Conservation (phyloP, 2,113 vertebrate genomes). For the Ictalurus furcatus region DNA sequence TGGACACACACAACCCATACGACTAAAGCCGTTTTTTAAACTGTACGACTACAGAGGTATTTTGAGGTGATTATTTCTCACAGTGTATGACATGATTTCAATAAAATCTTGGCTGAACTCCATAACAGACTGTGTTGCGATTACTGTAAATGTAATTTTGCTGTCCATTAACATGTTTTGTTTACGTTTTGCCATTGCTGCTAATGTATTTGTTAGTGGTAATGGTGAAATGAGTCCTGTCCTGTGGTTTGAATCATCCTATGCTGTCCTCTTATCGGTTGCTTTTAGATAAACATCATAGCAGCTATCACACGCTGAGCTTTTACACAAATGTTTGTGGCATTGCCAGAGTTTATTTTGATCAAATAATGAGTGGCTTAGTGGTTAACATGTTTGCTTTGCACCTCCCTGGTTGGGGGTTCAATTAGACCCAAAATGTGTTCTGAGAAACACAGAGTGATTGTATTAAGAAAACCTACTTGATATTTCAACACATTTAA, state of each 20-base stretch:
- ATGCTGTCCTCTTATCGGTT: no score
- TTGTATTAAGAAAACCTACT: no score
- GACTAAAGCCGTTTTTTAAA: background rate
- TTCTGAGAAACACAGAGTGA: background rate
- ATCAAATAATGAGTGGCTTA: no score
- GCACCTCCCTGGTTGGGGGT: no score
- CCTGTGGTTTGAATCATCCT: background rate
- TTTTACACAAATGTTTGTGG: background rate
- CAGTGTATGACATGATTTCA: background rate
- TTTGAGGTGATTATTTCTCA: background rate
- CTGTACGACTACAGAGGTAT: no score
- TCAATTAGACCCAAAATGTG: background rate
- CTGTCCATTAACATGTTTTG: background rate
- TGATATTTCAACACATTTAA: background rate
- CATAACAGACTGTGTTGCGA: background rate
- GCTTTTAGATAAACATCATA: background rate
- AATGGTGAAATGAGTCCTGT: no score
- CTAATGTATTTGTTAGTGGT: no score
- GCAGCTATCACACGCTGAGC: background rate
- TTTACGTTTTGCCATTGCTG: no score
- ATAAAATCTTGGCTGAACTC: background rate
- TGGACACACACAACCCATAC: background rate
- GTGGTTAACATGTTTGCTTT: no score
- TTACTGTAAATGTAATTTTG: background rate
- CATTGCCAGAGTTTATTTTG: background rate